Evolutionary conservation across 2,797 vertebrate genomes (phyloP), one percentile per base, ranked within the genome.

Genomic region (Cuculus canorus): DNA sequence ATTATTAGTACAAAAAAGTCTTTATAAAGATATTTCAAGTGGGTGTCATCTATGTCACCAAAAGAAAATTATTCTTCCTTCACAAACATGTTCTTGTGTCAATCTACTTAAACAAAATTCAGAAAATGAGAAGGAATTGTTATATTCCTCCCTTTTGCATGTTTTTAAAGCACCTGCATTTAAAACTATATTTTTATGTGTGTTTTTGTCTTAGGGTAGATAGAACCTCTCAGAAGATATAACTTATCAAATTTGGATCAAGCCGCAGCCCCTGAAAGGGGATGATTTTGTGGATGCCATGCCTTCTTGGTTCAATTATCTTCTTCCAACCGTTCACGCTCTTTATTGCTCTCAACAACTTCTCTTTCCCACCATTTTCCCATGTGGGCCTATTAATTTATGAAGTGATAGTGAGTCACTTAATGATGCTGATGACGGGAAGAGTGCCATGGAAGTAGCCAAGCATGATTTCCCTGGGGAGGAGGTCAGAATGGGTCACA

Each of bases 361-460:
- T 48, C 52, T 84, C 39, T 72, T 93, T 82, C 81, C 83, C 53
- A 86, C 54, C 68, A 30, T 91, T 88, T 90, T 90, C 96, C 92
- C 94, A 66, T 48, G 16, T 77, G 94, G n/a, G 32, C 30, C 93
- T 61, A 93, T 95, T 93, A 94, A 96, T 95, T 96, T 83, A 61
- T 81, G 89, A 92, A 90, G 81, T 82, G 80, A 76, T 84, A 85
- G 90, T 88, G 93, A 90, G 83, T 37, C 84, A 59, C 47, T 96
- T 81, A 94, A 87, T 11, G 89, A 94, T 80, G 89, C 54, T 9
- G 24, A 59, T 69, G 91, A 83, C 23, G 39, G 92, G 89, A 96
- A 91, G 50, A 92, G 82, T 52, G 70, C 87, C 91, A 81, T 66
- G 73, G 69, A 96, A 88, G 47, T 69, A 79, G 92, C 93, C 92